phyloP scores from a whole-genome alignment of 2,113 vertebrate species.

The Notiomystis cincta region DNA sequence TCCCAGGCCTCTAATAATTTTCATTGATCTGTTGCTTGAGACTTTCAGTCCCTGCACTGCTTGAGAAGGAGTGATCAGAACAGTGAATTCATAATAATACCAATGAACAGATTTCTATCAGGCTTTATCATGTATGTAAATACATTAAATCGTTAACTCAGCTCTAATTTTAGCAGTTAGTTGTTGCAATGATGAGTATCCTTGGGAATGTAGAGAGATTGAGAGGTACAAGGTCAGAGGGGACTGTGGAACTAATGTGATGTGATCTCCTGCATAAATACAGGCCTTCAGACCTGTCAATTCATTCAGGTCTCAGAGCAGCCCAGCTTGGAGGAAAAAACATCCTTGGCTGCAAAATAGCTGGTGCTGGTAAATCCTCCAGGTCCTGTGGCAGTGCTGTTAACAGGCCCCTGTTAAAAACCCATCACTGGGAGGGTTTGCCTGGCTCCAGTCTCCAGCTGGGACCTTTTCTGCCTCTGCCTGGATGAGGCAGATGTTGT shows the following conservation, averaged over 20 bases:
- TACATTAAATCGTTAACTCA: not conserved
- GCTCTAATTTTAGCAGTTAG: slow-evolving; percentile 29
- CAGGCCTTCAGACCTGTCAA: not conserved
- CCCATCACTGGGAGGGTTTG: rapidly evolving
- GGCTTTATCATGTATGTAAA: slow-evolving; percentile 3
- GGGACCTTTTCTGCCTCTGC: not conserved
- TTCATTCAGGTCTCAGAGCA: not conserved
- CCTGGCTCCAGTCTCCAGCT: not conserved
- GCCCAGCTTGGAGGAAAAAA: not conserved
- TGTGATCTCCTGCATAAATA: slow-evolving; percentile 13
- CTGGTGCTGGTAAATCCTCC: not conserved
- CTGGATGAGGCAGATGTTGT: not conserved
- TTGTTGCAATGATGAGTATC: not conserved
- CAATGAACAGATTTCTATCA: not conserved
- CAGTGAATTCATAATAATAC: not conserved
- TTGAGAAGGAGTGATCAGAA: slow-evolving; percentile 2
- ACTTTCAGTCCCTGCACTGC: not conserved
- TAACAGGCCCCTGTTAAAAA: not conserved
- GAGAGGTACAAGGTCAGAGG: slow-evolving; percentile 18
- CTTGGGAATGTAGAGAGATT: not conserved
- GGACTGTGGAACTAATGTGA: not conserved
- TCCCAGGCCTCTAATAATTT: slow-evolving; percentile 51
- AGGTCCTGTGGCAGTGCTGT: not conserved
- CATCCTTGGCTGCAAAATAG: not conserved
- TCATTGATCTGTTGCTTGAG: slow-evolving; percentile 53